A percentile compares a stretch with the other conserved stretches of the same genome.
These are phyloP conservation scores for Martes martes DNA, from an alignment of 2,113 vertebrate species.

Conservation along the genomic window DNA sequence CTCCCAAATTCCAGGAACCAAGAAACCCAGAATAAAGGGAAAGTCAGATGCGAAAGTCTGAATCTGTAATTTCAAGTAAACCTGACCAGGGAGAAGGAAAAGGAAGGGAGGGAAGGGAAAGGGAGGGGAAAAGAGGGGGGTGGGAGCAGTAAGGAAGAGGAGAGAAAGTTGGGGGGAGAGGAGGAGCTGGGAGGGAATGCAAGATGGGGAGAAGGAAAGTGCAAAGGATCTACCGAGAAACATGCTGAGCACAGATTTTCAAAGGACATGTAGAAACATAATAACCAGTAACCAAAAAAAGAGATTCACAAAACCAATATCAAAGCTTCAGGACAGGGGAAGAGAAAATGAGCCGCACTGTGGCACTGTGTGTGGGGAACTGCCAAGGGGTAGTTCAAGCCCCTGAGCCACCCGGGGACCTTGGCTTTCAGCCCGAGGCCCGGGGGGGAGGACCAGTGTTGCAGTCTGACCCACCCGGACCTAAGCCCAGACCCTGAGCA, in stretches of 20 bases:
- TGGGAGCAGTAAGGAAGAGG: not conserved
- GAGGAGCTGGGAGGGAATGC: no score
- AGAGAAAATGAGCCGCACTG: no score
- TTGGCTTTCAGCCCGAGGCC: fast-evolving
- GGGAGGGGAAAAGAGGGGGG: not conserved
- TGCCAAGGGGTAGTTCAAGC: no score
- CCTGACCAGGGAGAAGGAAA: not conserved
- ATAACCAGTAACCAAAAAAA: no score
- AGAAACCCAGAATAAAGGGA: not conserved
- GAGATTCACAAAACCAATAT: not conserved
- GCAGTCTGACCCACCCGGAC: fast-evolving
- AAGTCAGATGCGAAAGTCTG: not conserved
- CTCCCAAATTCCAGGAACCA: not conserved
- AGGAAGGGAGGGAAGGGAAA: not conserved
- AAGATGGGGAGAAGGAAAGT: not conserved
- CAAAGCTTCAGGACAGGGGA: not conserved
- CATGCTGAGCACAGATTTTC: not conserved
- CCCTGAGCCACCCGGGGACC: no score
- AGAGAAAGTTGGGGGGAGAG: not conserved
- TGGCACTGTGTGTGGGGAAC: not conserved
- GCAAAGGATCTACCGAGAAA: not conserved
- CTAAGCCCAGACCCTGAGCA: not conserved
- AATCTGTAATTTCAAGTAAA: not conserved
- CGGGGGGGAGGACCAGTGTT: fast-evolving
- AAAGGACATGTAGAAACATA: not conserved